Conservation (phyloP, 2,888 invertebrate species). For the Muschampia plurimacula region DNA sequence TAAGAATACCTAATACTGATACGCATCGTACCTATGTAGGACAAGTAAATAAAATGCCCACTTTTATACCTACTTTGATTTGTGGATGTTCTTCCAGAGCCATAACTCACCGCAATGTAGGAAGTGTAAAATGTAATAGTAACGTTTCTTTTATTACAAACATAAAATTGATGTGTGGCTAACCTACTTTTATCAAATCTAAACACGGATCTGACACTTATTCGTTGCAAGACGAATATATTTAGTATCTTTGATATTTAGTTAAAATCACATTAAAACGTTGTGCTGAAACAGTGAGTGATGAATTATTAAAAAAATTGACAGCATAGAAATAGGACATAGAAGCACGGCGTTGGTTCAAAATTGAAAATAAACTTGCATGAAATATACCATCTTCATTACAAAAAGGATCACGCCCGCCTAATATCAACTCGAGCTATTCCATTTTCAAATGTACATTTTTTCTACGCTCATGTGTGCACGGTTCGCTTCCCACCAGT, state of each 20-base stretch:
- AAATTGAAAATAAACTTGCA: not conserved
- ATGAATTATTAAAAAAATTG: not conserved
- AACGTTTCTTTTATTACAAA: slow-evolving; percentile 29
- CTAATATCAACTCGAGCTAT: slow-evolving; percentile 46
- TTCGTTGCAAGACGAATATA: slow-evolving; percentile 13
- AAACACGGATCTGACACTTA: slow-evolving; percentile 26
- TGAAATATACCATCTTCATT: slow-evolving; percentile 15
- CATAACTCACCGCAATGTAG: too few relatives aligned
- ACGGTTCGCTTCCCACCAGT: slow-evolving; percentile 80
- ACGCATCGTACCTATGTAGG: too few relatives aligned
- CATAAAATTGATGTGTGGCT: slow-evolving; percentile 34
- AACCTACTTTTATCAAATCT: slow-evolving; percentile 34
- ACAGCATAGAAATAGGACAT: not conserved
- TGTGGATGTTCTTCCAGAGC: too few relatives aligned
- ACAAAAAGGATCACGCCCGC: slow-evolving; percentile 23
- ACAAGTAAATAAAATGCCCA: too few relatives aligned
- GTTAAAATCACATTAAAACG: slow-evolving; percentile 19
- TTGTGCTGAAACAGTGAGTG: slow-evolving; percentile 1
- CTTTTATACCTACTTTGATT: too few relatives aligned
- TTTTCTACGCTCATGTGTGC: slow-evolving; percentile 66
- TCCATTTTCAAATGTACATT: slow-evolving; percentile 59
- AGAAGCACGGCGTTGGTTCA: not conserved
- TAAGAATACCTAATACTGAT: too few relatives aligned
- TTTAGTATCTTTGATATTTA: slow-evolving; percentile 18
- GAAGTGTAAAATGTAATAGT: not conserved